Conservation (phyloP, 2,113 vertebrate genomes). For the Zeus faber region DNA sequence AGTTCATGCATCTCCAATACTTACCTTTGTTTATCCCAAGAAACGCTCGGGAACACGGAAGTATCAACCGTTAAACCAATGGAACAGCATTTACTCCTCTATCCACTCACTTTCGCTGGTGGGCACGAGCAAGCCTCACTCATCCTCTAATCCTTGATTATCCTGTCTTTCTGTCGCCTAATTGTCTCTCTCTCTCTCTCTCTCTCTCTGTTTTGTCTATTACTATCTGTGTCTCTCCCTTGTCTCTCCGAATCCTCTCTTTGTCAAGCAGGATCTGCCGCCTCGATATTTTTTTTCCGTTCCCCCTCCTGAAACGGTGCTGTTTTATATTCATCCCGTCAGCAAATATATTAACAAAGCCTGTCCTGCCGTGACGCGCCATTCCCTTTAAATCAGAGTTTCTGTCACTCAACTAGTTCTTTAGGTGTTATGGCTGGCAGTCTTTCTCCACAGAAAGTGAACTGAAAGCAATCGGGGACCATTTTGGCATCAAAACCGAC, state of each 20-base stretch:
- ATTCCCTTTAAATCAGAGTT: too few relatives aligned
- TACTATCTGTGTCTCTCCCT: neutral
- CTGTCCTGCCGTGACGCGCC: neutral
- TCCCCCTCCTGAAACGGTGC: neutral
- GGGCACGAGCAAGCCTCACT: constrained; percentile 5
- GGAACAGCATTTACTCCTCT: constrained; percentile 9
- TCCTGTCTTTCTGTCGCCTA: too few relatives aligned
- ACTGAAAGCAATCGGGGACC: too few relatives aligned
- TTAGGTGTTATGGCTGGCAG: too few relatives aligned
- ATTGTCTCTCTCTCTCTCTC: neutral
- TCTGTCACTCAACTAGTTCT: too few relatives aligned
- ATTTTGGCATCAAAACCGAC: too few relatives aligned
- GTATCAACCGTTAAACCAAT: neutral
- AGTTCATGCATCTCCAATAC: too few relatives aligned
- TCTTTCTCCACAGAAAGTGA: too few relatives aligned
- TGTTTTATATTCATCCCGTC: neutral
- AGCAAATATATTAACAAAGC: neutral
- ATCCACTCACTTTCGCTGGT: neutral
- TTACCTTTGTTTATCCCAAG: too few relatives aligned
- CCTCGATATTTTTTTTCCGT: neutral
- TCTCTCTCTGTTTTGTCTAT: neutral
- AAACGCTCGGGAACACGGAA: neutral
- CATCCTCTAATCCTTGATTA: too few relatives aligned
- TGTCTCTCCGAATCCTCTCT: neutral
- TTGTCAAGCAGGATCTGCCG: neutral